Percentiles rank a stretch among this genome's conserved stretches.
These are phyloP conservation scores for Anguilla obscura DNA, from an alignment of 2,797 vertebrate species.

Conservation along the genomic window DNA sequence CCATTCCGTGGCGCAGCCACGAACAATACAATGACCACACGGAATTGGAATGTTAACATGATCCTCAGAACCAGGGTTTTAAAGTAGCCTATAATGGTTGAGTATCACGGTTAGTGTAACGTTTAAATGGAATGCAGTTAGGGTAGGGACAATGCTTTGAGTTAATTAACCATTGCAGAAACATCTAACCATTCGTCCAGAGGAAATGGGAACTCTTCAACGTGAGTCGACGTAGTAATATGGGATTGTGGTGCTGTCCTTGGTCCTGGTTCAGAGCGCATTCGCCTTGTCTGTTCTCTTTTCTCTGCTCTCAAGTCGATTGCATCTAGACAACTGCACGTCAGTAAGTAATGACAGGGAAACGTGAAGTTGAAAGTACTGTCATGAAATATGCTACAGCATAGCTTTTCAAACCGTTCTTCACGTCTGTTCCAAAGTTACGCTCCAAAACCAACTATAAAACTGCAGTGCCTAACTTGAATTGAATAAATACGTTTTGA, in stretches of 20 bases:
- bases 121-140: not conserved
- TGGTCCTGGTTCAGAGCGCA: constrained; percentile 18
- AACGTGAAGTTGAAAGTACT: not conserved
- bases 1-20: not conserved
- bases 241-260: constrained; percentile 29
- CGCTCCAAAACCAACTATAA: not conserved
- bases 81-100: not conserved
- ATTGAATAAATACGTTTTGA: not conserved
- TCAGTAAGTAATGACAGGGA: not conserved
- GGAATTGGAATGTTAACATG: not conserved
- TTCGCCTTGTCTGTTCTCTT: not conserved
- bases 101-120: not conserved
- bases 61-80: not conserved
- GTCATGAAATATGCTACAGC: not conserved
- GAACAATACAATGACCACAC: not conserved
- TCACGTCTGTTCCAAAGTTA: not conserved
- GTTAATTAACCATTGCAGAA: too few species aligned
- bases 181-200: not conserved
- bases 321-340: not conserved
- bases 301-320: not conserved
- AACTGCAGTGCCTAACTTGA: not conserved
- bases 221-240: not conserved
- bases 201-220: not conserved
- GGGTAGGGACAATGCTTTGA: too few species aligned
- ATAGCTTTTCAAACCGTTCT: not conserved